Evolutionary conservation across 2,888 invertebrate species (phyloP), one percentile per base, ranked within the genome.

Genomic region (Ischnura elegans): DNA sequence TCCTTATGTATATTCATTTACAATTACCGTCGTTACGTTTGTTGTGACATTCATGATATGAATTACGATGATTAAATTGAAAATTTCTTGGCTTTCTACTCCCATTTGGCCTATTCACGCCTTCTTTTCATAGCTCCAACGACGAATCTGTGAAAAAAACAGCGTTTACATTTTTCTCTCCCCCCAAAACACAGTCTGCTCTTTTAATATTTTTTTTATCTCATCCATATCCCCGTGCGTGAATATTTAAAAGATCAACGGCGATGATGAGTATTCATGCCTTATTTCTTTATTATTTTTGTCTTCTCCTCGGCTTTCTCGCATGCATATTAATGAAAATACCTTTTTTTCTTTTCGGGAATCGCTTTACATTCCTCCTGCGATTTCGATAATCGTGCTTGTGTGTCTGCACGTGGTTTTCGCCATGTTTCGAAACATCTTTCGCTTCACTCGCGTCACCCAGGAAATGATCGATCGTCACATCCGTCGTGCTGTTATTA

Each of bases 401-500:
- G 76, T 29, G 66, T 51, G 66, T 61, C 25, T 25, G 66, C n/a
- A 2, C 29, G 66, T 76, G 66, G 29, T 76, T 76, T 36, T 76
- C 76, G 76, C 76, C 10, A 36, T 36, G 36, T 76, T 25, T 21
- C 13, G 36, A 76, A 76, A 76, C 19, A 51, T 13, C 76, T 76
- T 25, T n/a, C 61, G 19, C 61, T 16, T 61, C 76, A 13, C 29
- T 76, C 76, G 76, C 76, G 36, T 76, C 76, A 76, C 36, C 76
- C 76, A 76, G 76, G 76, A 76, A 76, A 76, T 76, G 76, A 76
- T 76, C 76, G 76, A 76, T 76, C 76, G 76, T 76, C 36, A 76
- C 76, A 76, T 76, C 76, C 76, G 76, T 36, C 76, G 29, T 6
- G 76, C 16, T 13, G 25, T 76, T 51, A 51, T 19, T 36, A 76